Evolutionary conservation across 2,888 invertebrate genomes (phyloP).

Genomic region (Papilio demoleus): DNA sequence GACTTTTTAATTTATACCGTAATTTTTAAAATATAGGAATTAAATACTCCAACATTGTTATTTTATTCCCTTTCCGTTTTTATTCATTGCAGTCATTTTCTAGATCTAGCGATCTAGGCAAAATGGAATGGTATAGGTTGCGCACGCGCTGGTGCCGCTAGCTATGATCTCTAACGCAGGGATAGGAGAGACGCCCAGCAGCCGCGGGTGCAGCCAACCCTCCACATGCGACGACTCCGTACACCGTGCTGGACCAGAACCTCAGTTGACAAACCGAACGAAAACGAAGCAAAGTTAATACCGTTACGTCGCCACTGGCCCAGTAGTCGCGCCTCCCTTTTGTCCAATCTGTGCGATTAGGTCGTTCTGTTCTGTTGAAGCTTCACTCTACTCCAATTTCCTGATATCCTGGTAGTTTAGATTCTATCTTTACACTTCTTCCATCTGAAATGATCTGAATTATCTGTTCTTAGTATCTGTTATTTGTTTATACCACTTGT

Average conservation of each 20-base stretch:
- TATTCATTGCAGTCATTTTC: conserved; percentile 35
- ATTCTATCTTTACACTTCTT: conserved; percentile 46
- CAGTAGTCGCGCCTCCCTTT: conserved; percentile 82
- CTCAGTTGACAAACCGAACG: conserved; percentile 86
- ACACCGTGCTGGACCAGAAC: conserved; percentile 93
- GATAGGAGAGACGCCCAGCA: conserved; percentile 78
- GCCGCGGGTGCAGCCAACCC: conserved; percentile 77
- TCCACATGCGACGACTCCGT: conserved; percentile 89
- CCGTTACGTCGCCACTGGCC: conserved; percentile 79
- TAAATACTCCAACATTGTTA: conserved; percentile 36
- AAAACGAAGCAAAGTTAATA: conserved; percentile 86
- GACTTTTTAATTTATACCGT: too few species aligned
- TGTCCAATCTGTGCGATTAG: conserved; percentile 80
- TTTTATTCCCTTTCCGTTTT: not conserved
- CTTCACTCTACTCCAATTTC: conserved; percentile 66
- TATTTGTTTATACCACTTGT: conserved; percentile 42
- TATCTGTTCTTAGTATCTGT: conserved; percentile 41
- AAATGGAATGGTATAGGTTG: conserved; percentile 21
- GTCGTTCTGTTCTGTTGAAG: conserved; percentile 80
- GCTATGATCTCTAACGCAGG: conserved; percentile 83
- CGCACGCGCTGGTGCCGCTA: conserved; percentile 59
- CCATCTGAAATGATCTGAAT: conserved; percentile 49
- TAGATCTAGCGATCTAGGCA: conserved; percentile 17
- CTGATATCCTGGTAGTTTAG: conserved; percentile 75
- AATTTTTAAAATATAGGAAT: too few species aligned